phyloP scores from a whole-genome alignment of 1,140 invertebrate species.

The Macrocentrus cingulum region DNA sequence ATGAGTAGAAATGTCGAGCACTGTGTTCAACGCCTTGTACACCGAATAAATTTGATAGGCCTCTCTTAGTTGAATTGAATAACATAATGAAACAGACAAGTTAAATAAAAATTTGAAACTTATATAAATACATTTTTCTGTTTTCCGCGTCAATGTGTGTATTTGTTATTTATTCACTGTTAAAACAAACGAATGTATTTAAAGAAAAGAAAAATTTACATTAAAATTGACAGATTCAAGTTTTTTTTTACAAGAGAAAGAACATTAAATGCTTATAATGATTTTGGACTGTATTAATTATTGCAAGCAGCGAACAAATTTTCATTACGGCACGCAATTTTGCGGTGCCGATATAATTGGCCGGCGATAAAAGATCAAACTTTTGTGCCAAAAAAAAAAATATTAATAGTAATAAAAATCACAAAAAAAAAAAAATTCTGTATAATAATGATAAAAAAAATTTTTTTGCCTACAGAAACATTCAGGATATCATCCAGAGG shows the following conservation, averaged over 20 bases:
- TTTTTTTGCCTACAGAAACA: too few relatives aligned
- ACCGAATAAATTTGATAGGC: too few relatives aligned
- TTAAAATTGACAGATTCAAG: background rate
- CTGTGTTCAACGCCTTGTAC: background rate
- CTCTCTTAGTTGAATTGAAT: background rate
- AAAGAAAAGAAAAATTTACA: too few relatives aligned
- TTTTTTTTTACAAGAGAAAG: background rate
- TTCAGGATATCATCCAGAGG: slow-evolving; percentile 60
- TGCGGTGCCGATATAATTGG: slow-evolving; percentile 1
- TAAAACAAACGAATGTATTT: slow-evolving; percentile 2
- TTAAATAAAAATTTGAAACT: too few relatives aligned
- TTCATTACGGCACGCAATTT: background rate
- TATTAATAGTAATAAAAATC: too few relatives aligned
- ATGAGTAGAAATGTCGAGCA: background rate
- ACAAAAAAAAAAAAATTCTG: too few relatives aligned
- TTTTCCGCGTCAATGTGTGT: too few relatives aligned
- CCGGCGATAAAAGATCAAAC: background rate
- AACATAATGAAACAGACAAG: background rate
- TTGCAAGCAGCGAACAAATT: background rate
- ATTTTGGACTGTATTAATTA: background rate
- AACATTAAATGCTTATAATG: background rate
- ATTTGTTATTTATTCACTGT: background rate
- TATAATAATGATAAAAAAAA: too few relatives aligned
- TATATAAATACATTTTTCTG: too few relatives aligned
- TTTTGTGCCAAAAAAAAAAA: too few relatives aligned